These are phyloP conservation scores for Gymnocheta viridis DNA, from an alignment of 2,888 invertebrate species.

Conservation along the genomic window DNA sequence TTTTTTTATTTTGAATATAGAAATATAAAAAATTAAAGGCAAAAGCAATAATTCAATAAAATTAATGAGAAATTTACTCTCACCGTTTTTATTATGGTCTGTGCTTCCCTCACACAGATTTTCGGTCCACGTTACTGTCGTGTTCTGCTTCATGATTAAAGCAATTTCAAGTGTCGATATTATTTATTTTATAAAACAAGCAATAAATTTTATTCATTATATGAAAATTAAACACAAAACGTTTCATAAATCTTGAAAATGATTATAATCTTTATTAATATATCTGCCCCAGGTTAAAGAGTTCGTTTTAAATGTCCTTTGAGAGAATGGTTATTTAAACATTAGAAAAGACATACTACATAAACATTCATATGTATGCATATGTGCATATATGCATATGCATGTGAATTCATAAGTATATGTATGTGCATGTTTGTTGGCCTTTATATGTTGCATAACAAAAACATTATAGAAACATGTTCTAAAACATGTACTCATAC, in stretches of 20 bases:
- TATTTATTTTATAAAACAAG: constrained; percentile 12
- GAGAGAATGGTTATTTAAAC: constrained; percentile 49
- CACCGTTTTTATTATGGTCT: no score
- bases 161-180: constrained; percentile 9
- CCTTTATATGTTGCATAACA: constrained; percentile 22
- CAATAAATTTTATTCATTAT: constrained; percentile 41
- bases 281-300: constrained; percentile 55
- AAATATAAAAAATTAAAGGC: no score
- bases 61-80: no score
- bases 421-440: background rate
- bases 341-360: constrained; percentile 22
- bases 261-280: constrained; percentile 52
- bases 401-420: background rate
- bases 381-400: background rate
- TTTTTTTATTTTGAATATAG: no score
- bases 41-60: no score
- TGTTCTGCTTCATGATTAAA: no score
- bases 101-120: no score
- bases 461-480: constrained; percentile 47
- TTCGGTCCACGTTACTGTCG: no score
- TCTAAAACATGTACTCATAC: constrained; percentile 15
- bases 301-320: constrained; percentile 65
- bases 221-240: constrained; percentile 21
- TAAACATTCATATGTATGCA: background rate
- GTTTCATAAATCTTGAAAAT: constrained; percentile 56